Percentiles rank a stretch among this genome's conserved stretches.
phyloP scores from a whole-genome alignment of 2,797 vertebrate species.

The Parambassis ranga region DNA sequence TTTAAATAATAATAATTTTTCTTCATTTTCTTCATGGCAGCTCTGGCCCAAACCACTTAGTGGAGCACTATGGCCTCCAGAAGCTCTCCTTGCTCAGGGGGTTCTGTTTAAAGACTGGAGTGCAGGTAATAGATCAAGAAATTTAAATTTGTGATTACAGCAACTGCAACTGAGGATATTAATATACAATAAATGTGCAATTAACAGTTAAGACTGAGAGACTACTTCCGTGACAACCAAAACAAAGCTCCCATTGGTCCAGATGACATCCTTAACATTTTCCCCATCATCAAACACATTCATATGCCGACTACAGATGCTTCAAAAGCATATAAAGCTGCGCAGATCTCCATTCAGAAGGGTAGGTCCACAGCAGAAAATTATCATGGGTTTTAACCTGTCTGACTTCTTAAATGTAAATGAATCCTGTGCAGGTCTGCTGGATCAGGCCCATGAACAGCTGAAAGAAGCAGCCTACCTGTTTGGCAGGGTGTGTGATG shows the following conservation, averaged over 20 bases:
- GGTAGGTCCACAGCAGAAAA: constrained; percentile 70
- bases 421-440: constrained; percentile 79
- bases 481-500: constrained; percentile 80
- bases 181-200: neutral
- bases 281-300: constrained; percentile 83
- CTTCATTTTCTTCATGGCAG: constrained; percentile 64
- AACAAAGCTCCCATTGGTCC: constrained; percentile 82
- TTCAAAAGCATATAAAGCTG: constrained; percentile 63
- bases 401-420: too few relatives aligned
- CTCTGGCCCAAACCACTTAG: constrained; percentile 77
- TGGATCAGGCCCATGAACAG: constrained; percentile 79
- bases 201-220: constrained; percentile 83
- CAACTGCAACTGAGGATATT: neutral
- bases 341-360: constrained; percentile 78
- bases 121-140: constrained; percentile 77
- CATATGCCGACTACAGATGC: constrained; percentile 74
- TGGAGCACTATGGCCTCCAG: constrained; percentile 81
- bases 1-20: too few relatives aligned
- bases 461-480: constrained; percentile 82
- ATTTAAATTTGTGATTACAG: neutral
- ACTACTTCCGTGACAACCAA: constrained; percentile 82
- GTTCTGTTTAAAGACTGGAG: constrained; percentile 84
- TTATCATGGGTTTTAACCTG: too few relatives aligned
- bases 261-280: constrained; percentile 84
- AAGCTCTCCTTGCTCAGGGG: constrained; percentile 84